Base-by-base conservation (phyloP, 1,140 invertebrate genomes). In the Drosophila miranda region DNA sequence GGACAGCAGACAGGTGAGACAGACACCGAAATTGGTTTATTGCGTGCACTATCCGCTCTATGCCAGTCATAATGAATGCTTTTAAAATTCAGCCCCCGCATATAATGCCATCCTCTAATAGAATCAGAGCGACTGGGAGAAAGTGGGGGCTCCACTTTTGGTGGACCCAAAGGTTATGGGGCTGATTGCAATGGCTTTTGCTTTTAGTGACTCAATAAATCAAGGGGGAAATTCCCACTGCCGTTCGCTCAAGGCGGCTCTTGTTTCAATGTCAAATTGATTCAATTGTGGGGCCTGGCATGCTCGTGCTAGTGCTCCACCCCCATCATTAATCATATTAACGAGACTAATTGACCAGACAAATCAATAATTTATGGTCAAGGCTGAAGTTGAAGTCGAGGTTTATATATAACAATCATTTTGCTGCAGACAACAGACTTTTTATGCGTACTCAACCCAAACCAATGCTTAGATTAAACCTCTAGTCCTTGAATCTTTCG, bases 21-120 rank as follows among this genome's bases (percentile, higher is more conserved):
- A 48, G 50, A 68, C 50, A 48, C 53, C 34, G 34, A 84, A 86
- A 86, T 84, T 84, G 56, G 72, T 68, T 80, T 76, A 86, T 77
- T 63, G 79, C 75, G 75, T 83, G 79, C 67, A 54, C 41, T 58
- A n/a, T 19, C 54, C 23, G 52, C 55, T 38, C 34, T 38, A 38
- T 38, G 34, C 11, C 54, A 81, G 60, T 53, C 66, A 84, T 71
- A 84, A 64, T 58, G 51, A 68, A 75, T 28, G 55, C 61, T 62
- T 75, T 59, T 57, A 50, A 75, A 63, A 64, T 56, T 56, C 42
- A 38, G 34, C 34, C 23, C n/a, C 34, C 58, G 23, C 23, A 13
- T 30, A 19, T 9, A 30, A 26, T 44, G 21, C 21, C 59, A 63
- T 38, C 34, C 34, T 38, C 58, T 83, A 64, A 70, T 78, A 30